Evolutionary conservation across 2,888 invertebrate species (phyloP), one percentile per base, ranked within the genome.

Genomic region (Parapristionchus giblindavisi): DNA sequence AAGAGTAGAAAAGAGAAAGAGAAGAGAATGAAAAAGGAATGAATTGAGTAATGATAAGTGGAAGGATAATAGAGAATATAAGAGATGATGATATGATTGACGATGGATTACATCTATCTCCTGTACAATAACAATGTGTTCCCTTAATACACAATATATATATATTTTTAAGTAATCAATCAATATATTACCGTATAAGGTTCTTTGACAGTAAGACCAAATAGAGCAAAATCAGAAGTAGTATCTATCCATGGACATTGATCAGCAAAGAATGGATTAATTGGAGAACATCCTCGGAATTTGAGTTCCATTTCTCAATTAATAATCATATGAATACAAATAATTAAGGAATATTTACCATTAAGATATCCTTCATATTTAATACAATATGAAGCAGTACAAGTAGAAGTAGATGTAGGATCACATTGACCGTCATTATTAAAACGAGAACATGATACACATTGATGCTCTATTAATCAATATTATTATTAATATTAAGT

Each of bases 191-290:
- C 71, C 51, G 32, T 29, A 52, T 71, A 71, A n/a, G 74, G 40
- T 3, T 56, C 21, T n/a, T 24, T 36, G 38, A 56, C 58, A 8
- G 58, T 51, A 48, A 75, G 68, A 0, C 66, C 66, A 8, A 71
- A 71, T 27, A 77, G 77, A 3, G 75, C 48, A 5, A 80, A 27
- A 52, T 77, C 77, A n/a, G 75, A 56, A 3, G 60, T 72, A 21
- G 76, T 76, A 43, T 78, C 76, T 0, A 77, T 76, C 78, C 80
- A 78, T 21, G 77, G 75, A 36, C 80, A 80, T 11, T 74, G 68
- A 40, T 78, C 75, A 14, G 68, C 73, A 1, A 61, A 58, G 56
- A 78, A 78, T 29, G 80, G 80, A 56, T 76, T 77, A 63, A 77
- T 65, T 11, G 48, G 72, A 1, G 78, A 63, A 65, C 80, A 80